phyloP scores from a whole-genome alignment of 2,888 invertebrate species.

The Thymelicus sylvestris region DNA sequence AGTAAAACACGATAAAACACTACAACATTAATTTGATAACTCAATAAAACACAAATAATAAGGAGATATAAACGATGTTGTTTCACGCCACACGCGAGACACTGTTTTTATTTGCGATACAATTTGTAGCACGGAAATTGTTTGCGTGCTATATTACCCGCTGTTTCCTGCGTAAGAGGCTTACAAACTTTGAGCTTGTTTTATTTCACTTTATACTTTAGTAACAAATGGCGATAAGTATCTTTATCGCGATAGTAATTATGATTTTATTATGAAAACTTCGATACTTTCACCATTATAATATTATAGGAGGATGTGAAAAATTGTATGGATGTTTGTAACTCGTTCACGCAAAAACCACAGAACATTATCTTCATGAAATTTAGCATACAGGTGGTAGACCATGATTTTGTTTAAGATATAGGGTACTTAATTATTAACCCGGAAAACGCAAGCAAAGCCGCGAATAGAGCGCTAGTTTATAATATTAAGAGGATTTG shows the following conservation, averaged over 20 bases:
- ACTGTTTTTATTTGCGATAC: slow-evolving; percentile 5
- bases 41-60: slow-evolving; percentile 2
- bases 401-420: no score
- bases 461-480: no score
- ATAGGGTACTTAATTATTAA: no score
- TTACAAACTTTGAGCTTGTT: slow-evolving; percentile 4
- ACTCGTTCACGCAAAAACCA: no score
- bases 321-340: no score
- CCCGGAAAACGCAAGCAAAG: no score
- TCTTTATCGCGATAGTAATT: not conserved
- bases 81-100: slow-evolving; percentile 21
- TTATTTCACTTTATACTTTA: slow-evolving; percentile 4
- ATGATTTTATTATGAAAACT: not conserved
- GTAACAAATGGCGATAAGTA: not conserved
- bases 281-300: not conserved
- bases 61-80: slow-evolving; percentile 1
- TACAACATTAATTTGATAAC: slow-evolving; percentile 9
- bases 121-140: slow-evolving; percentile 18
- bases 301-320: no score
- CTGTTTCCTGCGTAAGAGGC: slow-evolving; percentile 19
- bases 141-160: slow-evolving; percentile 19
- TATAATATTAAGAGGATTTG: no score
- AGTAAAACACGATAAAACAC: not conserved
- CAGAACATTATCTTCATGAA: no score
- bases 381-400: no score